Evolutionary conservation across 2,797 vertebrate genomes (phyloP).

Genomic region (Diplodus puntazzo): DNA sequence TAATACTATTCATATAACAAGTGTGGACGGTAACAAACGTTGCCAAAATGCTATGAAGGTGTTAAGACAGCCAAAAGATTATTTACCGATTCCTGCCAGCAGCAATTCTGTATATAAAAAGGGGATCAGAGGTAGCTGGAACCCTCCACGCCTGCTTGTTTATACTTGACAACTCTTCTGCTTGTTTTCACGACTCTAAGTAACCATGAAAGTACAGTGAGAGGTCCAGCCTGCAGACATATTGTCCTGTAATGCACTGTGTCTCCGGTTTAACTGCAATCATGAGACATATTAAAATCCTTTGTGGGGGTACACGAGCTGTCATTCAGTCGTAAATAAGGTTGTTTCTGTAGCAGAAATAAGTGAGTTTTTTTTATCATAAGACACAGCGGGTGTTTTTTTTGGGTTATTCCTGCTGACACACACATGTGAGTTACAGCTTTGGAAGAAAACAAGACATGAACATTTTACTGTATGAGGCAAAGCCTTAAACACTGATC

Average conservation of each 20-base stretch:
- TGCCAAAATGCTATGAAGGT: slow-evolving; percentile 4
- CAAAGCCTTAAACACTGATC: not conserved
- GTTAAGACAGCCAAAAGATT: too few species aligned
- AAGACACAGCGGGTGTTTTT: not conserved
- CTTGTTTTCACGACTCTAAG: slow-evolving; percentile 41
- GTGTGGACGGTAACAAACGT: slow-evolving; percentile 14
- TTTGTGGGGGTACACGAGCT: slow-evolving; percentile 19
- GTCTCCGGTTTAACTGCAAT: slow-evolving; percentile 31
- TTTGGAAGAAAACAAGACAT: not conserved
- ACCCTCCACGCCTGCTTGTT: slow-evolving; percentile 11
- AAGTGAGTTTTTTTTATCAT: not conserved
- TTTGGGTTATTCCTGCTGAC: not conserved
- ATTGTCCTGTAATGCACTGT: slow-evolving; percentile 36
- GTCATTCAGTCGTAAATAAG: slow-evolving; percentile 17
- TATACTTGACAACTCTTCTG: slow-evolving; percentile 30
- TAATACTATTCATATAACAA: not conserved
- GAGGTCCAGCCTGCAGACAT: slow-evolving; percentile 29
- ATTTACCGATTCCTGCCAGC: slow-evolving; percentile 11
- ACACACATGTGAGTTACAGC: not conserved
- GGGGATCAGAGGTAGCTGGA: slow-evolving; percentile 37
- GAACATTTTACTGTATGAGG: rapidly evolving
- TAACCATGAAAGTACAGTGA: slow-evolving; percentile 29
- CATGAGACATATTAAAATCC: slow-evolving; percentile 46
- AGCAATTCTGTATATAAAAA: slow-evolving; percentile 26
- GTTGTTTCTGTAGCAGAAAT: not conserved